Conservation (phyloP, 2,797 vertebrate species). For the Sarcoramphus papa region DNA sequence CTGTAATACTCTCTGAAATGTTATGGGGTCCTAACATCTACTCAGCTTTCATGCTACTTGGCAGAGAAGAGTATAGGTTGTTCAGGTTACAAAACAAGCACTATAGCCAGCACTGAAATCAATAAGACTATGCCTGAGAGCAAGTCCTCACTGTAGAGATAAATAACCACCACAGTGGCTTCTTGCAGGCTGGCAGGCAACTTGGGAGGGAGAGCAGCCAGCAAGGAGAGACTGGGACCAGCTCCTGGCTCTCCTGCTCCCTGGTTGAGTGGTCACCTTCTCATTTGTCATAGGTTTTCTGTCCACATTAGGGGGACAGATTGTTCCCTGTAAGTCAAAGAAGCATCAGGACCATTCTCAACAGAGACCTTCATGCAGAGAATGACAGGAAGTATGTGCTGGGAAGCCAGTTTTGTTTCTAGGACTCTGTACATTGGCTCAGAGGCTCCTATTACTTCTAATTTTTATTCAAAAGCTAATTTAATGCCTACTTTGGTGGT, state of each 20-base stretch:
- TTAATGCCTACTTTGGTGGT: neutral
- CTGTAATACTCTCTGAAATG: neutral
- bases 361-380: neutral
- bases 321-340: neutral
- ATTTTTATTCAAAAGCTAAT: neutral
- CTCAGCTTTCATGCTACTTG: neutral
- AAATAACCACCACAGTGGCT: neutral
- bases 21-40: neutral
- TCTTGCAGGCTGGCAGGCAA: neutral
- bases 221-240: neutral
- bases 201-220: neutral
- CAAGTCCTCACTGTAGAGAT: neutral
- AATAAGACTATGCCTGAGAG: neutral
- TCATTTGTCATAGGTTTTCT: neutral
- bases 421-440: neutral
- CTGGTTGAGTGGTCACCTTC: neutral
- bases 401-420: neutral
- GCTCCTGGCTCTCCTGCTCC: neutral
- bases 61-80: neutral
- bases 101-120: neutral
- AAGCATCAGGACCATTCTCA: neutral
- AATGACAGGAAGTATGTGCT: neutral
- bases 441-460: neutral
- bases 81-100: slow-evolving; percentile 31
- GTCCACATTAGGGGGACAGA: neutral